phyloP scores from a whole-genome alignment of 2,113 vertebrate genomes.

The Tyto alba region DNA sequence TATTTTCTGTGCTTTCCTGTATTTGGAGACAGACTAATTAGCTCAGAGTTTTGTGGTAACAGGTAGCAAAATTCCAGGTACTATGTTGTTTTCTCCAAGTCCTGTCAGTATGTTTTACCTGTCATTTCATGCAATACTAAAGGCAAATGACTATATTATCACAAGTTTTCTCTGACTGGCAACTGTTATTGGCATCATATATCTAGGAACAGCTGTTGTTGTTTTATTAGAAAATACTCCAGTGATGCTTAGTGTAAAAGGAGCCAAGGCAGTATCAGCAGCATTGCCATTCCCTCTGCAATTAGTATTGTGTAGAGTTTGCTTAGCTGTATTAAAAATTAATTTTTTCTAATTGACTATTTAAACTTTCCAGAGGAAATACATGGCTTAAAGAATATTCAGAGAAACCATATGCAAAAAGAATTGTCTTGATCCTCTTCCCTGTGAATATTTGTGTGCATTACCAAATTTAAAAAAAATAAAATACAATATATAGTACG shows the following conservation, averaged over 20 bases:
- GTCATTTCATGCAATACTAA: background rate
- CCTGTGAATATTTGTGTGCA: background rate
- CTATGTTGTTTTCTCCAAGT: background rate
- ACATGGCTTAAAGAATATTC: background rate
- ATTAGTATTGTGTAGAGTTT: background rate
- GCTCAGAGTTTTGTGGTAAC: background rate
- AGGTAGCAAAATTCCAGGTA: background rate
- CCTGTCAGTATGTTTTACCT: background rate
- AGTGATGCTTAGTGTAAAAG: conserved; percentile 12
- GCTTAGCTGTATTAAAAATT: background rate
- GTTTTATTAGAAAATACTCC: conserved; percentile 59
- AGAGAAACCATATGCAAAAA: background rate
- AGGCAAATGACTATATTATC: conserved; percentile 1
- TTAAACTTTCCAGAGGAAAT: background rate
- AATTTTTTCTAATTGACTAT: background rate
- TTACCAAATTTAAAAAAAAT: background rate
- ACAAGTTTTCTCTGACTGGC: conserved; percentile 34
- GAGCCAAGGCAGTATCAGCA: conserved; percentile 36
- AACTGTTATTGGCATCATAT: conserved; percentile 49
- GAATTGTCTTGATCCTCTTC: background rate
- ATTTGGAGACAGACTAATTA: background rate
- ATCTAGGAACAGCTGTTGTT: conserved; percentile 61
- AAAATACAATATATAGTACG: background rate
- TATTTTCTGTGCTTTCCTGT: background rate
- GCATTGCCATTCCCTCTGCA: background rate